Evolutionary conservation across 2,113 vertebrate genomes (phyloP).

Genomic region (Eonycteris spelaea): DNA sequence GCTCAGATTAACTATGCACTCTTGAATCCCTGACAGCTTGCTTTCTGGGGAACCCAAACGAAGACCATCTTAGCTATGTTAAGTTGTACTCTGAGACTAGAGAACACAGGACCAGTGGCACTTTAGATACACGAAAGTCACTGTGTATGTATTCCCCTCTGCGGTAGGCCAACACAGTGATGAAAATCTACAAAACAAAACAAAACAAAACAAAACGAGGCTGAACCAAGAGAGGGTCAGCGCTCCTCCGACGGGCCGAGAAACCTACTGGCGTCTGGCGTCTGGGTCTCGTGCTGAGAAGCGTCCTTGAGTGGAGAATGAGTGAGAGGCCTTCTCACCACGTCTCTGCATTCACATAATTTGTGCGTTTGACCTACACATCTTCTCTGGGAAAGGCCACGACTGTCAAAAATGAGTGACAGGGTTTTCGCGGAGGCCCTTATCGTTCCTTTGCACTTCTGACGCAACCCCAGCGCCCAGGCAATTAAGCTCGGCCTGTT

Average conservation of each 20-base stretch:
- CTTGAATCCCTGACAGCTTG: background rate
- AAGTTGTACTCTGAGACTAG: background rate
- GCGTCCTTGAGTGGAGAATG: accelerated
- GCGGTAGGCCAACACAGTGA: background rate
- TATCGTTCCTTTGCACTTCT: background rate
- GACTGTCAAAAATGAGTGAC: accelerated
- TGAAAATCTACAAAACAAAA: background rate
- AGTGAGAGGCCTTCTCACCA: background rate
- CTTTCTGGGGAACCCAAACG: background rate
- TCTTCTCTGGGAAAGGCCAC: background rate
- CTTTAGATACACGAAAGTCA: background rate
- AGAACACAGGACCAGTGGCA: background rate
- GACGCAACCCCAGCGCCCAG: constrained; percentile 45
- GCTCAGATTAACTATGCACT: background rate
- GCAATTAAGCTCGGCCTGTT: constrained; percentile 69
- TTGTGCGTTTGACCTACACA: background rate
- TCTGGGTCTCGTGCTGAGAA: background rate
- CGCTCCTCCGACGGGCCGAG: background rate
- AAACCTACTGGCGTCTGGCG: background rate
- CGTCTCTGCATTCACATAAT: background rate
- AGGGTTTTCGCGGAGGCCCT: constrained; percentile 57
- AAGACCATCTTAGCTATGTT: background rate
- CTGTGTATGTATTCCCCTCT: accelerated
- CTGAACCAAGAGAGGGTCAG: accelerated
- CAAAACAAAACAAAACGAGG: background rate